phyloP scores from a whole-genome alignment of 92 coral and sea anemone genomes.

The Phenganax stokvisi region DNA sequence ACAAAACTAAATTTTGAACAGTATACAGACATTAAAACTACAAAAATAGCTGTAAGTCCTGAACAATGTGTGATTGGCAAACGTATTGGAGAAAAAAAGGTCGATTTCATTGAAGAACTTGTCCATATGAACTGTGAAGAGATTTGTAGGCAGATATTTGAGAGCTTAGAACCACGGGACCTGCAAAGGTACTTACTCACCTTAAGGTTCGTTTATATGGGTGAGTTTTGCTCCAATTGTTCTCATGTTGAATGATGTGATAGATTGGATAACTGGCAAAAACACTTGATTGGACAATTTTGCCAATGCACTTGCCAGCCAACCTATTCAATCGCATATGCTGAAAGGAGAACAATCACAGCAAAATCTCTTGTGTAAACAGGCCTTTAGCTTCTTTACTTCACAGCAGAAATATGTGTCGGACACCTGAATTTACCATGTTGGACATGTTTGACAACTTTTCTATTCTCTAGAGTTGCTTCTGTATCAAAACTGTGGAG shows the following conservation, averaged over 20 bases:
- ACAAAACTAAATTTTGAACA: slow-evolving; percentile 25
- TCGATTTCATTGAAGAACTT: slow-evolving; percentile 58
- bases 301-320: too few relatives aligned
- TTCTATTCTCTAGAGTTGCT: slow-evolving; percentile 53
- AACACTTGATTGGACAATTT: too few relatives aligned
- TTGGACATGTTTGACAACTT: not conserved
- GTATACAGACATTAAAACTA: not conserved
- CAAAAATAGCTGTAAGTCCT: slow-evolving; percentile 50
- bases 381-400: too few relatives aligned
- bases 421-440: not conserved
- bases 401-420: not conserved
- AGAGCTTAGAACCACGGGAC: slow-evolving; percentile 49
- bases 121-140: slow-evolving; percentile 40
- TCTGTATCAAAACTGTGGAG: slow-evolving; percentile 62
- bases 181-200: slow-evolving; percentile 52
- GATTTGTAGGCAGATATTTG: slow-evolving; percentile 60
- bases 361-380: too few relatives aligned
- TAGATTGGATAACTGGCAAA: too few relatives aligned
- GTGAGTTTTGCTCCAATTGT: too few relatives aligned
- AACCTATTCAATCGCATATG: too few relatives aligned
- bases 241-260: too few relatives aligned
- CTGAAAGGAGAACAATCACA: too few relatives aligned
- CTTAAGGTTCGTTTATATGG: not conserved
- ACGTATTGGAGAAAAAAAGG: slow-evolving; percentile 30
- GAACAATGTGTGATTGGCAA: slow-evolving; percentile 65